Percentiles rank a stretch among this genome's conserved stretches.
These are phyloP conservation scores for Nemurella pictetii DNA, from an alignment of 2,888 invertebrate genomes.

Conservation along the genomic window DNA sequence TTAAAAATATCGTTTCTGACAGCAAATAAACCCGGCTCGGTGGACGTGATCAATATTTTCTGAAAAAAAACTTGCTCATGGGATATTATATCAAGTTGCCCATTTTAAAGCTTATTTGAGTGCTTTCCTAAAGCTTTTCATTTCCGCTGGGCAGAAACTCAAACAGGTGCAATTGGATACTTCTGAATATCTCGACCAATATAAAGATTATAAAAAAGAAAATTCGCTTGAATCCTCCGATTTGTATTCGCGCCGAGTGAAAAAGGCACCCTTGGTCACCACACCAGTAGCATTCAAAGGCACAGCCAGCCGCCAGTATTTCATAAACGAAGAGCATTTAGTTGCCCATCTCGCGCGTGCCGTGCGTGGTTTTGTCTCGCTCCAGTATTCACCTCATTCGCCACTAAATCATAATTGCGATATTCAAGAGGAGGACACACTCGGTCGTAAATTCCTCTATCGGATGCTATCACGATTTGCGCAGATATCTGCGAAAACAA, in stretches of 20 bases:
- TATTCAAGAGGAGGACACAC: not conserved
- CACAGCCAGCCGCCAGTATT: not conserved
- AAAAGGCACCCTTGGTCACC: not conserved
- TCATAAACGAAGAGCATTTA: not conserved
- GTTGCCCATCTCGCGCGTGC: not conserved
- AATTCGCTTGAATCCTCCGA: not conserved
- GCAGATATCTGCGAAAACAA: conserved; percentile 21
- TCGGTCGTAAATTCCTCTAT: not conserved
- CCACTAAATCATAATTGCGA: conserved; percentile 10
- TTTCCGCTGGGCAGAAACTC: not conserved
- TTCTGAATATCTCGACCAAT: not conserved
- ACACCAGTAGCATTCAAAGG: not conserved
- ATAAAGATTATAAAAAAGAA: not conserved
- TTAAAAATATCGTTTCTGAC: not conserved
- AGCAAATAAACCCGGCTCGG: not conserved
- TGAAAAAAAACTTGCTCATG: not conserved
- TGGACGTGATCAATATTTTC: not conserved
- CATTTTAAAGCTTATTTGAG: not conserved
- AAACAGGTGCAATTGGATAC: not conserved
- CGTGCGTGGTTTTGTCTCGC: not conserved
- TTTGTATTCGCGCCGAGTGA: not conserved
- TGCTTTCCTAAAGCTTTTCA: not conserved
- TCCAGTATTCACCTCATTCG: conserved; percentile 14
- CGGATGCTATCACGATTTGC: not conserved
- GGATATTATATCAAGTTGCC: not conserved